A percentile compares a stretch with the other conserved stretches of the same genome.
phyloP scores from a whole-genome alignment of 1,140 invertebrate species.

The Proctacanthus coquilletti region DNA sequence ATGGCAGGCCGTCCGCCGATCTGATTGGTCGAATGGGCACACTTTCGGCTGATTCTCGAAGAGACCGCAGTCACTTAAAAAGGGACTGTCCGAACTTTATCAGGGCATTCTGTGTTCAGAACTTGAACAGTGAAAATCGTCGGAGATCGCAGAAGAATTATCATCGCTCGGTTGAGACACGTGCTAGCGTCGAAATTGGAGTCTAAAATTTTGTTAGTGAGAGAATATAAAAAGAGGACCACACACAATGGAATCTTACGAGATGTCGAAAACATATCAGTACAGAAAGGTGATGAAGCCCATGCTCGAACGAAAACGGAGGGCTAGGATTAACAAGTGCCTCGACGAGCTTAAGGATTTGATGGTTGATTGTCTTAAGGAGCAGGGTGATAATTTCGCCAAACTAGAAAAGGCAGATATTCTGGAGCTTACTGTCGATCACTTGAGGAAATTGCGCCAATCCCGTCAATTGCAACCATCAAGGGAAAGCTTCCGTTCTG shows the following conservation, averaged over 20 bases:
- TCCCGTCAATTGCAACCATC: conserved; percentile 32
- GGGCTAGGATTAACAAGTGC: conserved; percentile 88
- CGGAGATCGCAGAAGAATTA: not conserved
- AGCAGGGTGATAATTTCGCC: conserved; percentile 67
- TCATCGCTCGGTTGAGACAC: too few species aligned
- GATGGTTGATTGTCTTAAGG: conserved; percentile 72
- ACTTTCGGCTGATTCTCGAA: too few species aligned
- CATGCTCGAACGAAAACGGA: conserved; percentile 82
- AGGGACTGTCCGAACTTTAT: too few species aligned
- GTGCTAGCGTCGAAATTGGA: too few species aligned
- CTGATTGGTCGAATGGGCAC: too few species aligned
- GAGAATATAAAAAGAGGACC: conserved; percentile 5
- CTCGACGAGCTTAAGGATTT: conserved; percentile 85
- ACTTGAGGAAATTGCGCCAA: conserved; percentile 58
- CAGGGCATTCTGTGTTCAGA: conserved; percentile 25
- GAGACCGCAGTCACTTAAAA: too few species aligned
- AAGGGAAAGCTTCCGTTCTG: conserved; percentile 67
- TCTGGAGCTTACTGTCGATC: conserved; percentile 84
- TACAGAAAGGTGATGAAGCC: conserved; percentile 93
- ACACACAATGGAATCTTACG: conserved; percentile 9
- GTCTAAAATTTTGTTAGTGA: conserved; percentile 4
- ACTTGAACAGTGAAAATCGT: conserved; percentile 16
- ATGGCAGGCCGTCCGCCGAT: too few species aligned
- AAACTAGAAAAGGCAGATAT: conserved; percentile 96
- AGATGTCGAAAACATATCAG: conserved; percentile 65